A percentile compares a stretch with the other conserved stretches of the same genome.
phyloP scores from a whole-genome alignment of 1,140 invertebrate species.

The Steinernema feltiae region DNA sequence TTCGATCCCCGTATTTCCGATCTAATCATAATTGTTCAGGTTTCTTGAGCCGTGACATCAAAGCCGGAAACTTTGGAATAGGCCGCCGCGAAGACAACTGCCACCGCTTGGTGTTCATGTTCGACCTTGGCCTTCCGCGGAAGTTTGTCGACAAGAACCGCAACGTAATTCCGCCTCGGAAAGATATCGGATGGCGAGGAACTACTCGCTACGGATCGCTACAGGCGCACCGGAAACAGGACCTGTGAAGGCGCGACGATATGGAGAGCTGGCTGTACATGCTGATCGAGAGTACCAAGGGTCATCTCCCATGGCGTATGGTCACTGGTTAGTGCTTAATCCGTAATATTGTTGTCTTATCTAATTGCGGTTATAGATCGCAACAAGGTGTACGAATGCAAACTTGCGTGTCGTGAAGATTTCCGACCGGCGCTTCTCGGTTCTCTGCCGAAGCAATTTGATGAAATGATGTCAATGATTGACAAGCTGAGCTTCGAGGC shows the following conservation, averaged over 20 bases:
- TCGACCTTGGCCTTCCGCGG: slow-evolving; percentile 23
- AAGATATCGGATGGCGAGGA: slow-evolving; percentile 45
- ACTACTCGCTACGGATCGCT: slow-evolving; percentile 36
- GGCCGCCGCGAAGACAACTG: slow-evolving; percentile 23
- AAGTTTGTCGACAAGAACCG: slow-evolving; percentile 29
- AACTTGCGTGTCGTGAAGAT: background rate
- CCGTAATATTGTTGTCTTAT: background rate
- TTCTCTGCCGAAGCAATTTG: slow-evolving; percentile 28
- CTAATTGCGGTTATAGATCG: slow-evolving; percentile 6
- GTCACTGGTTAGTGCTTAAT: slow-evolving; percentile 24
- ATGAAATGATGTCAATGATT: slow-evolving; percentile 26
- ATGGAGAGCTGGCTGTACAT: slow-evolving; percentile 46
- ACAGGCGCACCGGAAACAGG: slow-evolving; percentile 28
- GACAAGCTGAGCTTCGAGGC: slow-evolving; percentile 30
- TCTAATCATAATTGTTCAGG: slow-evolving; percentile 13
- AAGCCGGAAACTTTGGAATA: slow-evolving; percentile 46
- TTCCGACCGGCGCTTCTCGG: slow-evolving; percentile 24
- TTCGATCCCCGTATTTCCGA: background rate
- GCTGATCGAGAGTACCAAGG: slow-evolving; percentile 42
- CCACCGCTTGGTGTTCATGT: slow-evolving; percentile 28
- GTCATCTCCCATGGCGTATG: slow-evolving; percentile 41
- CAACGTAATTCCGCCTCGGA: slow-evolving; percentile 31
- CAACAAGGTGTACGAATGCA: background rate
- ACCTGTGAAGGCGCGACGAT: slow-evolving; percentile 33
- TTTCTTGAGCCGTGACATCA: slow-evolving; percentile 21